These are phyloP conservation scores for Dicyrtomina minuta DNA, from an alignment of 2,888 invertebrate species.

Conservation along the genomic window DNA sequence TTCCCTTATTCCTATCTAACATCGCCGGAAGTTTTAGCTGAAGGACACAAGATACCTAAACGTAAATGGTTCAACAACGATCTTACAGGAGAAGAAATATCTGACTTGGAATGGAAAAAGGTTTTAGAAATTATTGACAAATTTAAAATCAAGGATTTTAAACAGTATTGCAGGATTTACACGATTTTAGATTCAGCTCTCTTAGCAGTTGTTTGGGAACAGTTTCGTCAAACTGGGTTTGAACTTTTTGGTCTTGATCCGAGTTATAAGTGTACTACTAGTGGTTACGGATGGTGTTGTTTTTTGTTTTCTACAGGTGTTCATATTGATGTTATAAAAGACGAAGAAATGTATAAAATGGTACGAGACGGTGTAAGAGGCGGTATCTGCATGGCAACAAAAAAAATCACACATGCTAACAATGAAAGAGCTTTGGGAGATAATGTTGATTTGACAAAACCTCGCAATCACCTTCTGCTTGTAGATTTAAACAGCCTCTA, in stretches of 20 bases:
- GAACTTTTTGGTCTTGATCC: not conserved
- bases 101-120: too few relatives aligned
- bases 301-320: not conserved
- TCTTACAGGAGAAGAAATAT: too few relatives aligned
- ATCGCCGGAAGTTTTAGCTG: not conserved
- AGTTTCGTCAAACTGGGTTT: not conserved
- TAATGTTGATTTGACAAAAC: not conserved
- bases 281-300: not conserved
- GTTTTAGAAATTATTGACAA: not conserved
- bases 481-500: too few relatives aligned
- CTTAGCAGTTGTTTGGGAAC: not conserved
- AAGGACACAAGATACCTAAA: too few relatives aligned
- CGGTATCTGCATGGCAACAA: not conserved
- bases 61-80: too few relatives aligned
- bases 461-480: not conserved
- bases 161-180: not conserved
- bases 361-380: not conserved
- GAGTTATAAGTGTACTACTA: not conserved
- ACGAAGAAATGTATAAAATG: not conserved
- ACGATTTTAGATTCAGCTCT: too few relatives aligned
- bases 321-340: not conserved
- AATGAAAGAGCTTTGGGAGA: too few relatives aligned
- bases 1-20: not conserved
- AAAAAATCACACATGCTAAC: not conserved
- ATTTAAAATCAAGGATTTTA: conserved; percentile 2